These are phyloP conservation scores for Sesamia nonagrioides DNA, from an alignment of 1,140 invertebrate species.

Conservation along the genomic window DNA sequence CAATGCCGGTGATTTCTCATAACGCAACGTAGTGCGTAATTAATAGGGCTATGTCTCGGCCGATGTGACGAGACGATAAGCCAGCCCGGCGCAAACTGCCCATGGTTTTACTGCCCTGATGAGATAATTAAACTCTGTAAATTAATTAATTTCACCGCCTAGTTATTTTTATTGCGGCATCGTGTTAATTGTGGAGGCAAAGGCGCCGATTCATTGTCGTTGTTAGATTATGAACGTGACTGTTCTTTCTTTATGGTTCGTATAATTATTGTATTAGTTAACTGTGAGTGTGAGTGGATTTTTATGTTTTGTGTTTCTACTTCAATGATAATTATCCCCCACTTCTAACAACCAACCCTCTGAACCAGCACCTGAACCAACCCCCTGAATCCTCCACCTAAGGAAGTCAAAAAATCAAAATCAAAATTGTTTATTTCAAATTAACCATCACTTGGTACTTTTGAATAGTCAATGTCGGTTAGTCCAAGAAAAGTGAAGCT, in stretches of 20 bases:
- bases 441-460: no score
- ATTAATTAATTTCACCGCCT: constrained; percentile 77
- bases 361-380: no score
- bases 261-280: constrained; percentile 45
- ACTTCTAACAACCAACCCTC: no score
- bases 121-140: constrained; percentile 82
- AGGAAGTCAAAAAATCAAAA: no score
- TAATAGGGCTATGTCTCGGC: constrained; percentile 54
- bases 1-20: constrained; percentile 81
- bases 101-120: constrained; percentile 72
- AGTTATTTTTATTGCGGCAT: constrained; percentile 75
- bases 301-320: background rate
- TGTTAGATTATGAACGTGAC: constrained; percentile 38
- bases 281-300: background rate
- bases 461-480: no score
- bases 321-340: no score
- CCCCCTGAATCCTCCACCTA: no score
- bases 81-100: constrained; percentile 65
- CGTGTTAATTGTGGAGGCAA: constrained; percentile 65
- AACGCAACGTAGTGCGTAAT: constrained; percentile 62
- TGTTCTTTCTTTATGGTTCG: constrained; percentile 41
- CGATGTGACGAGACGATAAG: constrained; percentile 81
- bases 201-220: constrained; percentile 60
- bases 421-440: no score
- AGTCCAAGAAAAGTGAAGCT: no score